Conservation (phyloP, 2,113 vertebrate species). For the Pelobates fuscus region DNA sequence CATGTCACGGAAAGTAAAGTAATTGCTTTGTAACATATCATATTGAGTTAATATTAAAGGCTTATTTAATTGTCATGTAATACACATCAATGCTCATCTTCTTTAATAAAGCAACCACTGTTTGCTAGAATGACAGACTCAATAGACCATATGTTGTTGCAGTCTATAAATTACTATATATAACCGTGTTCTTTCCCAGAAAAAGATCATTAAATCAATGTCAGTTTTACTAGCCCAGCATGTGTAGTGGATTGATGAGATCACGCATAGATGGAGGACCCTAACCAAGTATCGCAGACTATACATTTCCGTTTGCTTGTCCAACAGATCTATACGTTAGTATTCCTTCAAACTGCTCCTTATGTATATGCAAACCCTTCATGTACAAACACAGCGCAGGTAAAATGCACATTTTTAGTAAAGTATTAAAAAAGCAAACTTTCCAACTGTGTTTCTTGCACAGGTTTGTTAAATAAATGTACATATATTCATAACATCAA, state of each 20-base stretch:
- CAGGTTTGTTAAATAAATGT: too few relatives aligned
- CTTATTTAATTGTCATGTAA: slow-evolving; percentile 47
- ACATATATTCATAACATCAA: too few relatives aligned
- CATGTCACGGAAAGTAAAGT: slow-evolving; percentile 23
- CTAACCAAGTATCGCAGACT: slow-evolving; percentile 36
- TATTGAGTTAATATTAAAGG: slow-evolving; percentile 41
- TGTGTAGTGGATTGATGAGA: slow-evolving; percentile 38
- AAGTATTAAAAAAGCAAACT: too few relatives aligned
- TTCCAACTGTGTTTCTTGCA: too few relatives aligned
- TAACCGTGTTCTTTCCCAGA: slow-evolving; percentile 47
- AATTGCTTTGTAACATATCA: not conserved
- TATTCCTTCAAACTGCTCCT: not conserved
- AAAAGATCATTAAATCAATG: slow-evolving; percentile 52
- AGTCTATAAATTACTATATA: slow-evolving; percentile 49
- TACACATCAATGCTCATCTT: slow-evolving; percentile 44
- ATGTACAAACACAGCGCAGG: too few relatives aligned
- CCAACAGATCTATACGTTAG: not conserved
- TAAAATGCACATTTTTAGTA: too few relatives aligned
- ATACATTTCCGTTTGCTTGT: slow-evolving; percentile 25
- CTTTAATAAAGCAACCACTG: slow-evolving; percentile 36
- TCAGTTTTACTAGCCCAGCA: slow-evolving; percentile 46
- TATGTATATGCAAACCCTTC: too few relatives aligned
- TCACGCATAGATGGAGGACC: slow-evolving; percentile 19
- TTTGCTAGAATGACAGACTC: slow-evolving; percentile 41
- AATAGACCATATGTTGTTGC: slow-evolving; percentile 45